Percentiles rank a stretch among this genome's conserved stretches.
Conservation (phyloP, 2,797 vertebrate species). For the Tarsius wallacei region DNA sequence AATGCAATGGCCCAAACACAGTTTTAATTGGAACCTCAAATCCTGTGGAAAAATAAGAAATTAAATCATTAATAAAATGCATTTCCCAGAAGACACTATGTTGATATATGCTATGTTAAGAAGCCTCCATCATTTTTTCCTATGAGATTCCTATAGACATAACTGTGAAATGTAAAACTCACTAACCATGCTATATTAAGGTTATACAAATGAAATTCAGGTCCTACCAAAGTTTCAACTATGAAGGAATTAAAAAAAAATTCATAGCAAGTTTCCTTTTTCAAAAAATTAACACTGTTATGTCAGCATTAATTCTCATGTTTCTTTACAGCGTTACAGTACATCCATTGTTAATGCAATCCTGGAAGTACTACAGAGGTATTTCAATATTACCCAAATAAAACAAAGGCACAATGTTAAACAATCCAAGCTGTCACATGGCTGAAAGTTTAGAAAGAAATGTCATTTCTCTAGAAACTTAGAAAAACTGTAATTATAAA, state of each 20-base stretch:
- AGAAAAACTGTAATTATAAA: constrained; percentile 77
- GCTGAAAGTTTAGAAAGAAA: constrained; percentile 73
- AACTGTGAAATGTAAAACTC: constrained; percentile 31
- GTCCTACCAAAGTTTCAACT: neutral
- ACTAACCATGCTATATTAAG: constrained; percentile 34
- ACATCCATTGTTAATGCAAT: constrained; percentile 27
- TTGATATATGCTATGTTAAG: constrained; percentile 63
- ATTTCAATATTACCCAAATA: constrained; percentile 54
- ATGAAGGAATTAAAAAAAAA: constrained; percentile 27
- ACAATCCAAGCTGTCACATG: constrained; percentile 62
- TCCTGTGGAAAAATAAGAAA: constrained; percentile 88
- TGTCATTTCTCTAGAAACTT: constrained; percentile 77
- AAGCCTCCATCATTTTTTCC: constrained; percentile 50
- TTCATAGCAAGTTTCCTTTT: constrained; percentile 37
- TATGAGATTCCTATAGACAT: constrained; percentile 62
- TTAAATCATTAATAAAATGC: constrained; percentile 90
- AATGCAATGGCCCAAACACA: constrained; percentile 89
- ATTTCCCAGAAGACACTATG: constrained; percentile 76
- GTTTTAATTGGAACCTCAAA: constrained; percentile 91
- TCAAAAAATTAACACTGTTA: constrained; percentile 44
- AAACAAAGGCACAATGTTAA: constrained; percentile 71
- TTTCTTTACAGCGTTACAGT: neutral
- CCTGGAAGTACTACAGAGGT: neutral
- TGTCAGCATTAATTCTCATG: constrained; percentile 56
- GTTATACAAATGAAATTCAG: constrained; percentile 17